Base-by-base conservation (phyloP, 2,888 invertebrate genomes). In the Mamestra brassicae region DNA sequence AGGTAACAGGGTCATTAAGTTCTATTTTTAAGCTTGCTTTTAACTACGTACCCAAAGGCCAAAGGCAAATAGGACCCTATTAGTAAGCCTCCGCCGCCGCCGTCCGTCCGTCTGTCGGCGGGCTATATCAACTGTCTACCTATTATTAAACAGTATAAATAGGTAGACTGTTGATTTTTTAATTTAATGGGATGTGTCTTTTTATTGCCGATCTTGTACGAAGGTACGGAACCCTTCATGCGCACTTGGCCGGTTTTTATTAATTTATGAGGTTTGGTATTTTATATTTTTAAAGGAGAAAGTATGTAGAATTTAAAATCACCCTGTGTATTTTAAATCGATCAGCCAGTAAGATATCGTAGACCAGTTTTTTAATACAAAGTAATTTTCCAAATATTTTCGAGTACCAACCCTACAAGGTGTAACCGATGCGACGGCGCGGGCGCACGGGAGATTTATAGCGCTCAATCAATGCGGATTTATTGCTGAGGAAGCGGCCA, bases 391-490 rank as follows among this genome's bases (percentile, higher is more conserved):
- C 2, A 0, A 42, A 3, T 11, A 36, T 52, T 26, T 6, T n/a
- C 62, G 36, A 10, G 80, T 54, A 17, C 36, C 75, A 78, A 54
- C 83, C 86, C 83, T 82, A 69, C 13, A 65, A 68, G 54, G 67
- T 85, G 81, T 74, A 85, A 78, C 84, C 69, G 85, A 84, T 93
- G 92, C 85, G 81, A 82, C 92, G 90, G 92, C 92, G 93, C 93
- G 88, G 90, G 93, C 93, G 92, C 92, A 89, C 88, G 87, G 89
- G 91, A 94, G 94, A 96, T 96, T 96, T 96, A 96, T 95, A 93
- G 95, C 94, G 90, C 92, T 95, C 96, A 96, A 96, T 96, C 96
- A 96, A 96, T 96, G 96, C 95, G 95, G 96, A 96, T 96, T 96
- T 96, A 96, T 96, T 93, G 95, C 94, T 91, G 89, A 94, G 96